A percentile compares a stretch with the other conserved stretches of the same genome.
Conservation (phyloP, 2,888 invertebrate species). For the Abrostola triplasia region DNA sequence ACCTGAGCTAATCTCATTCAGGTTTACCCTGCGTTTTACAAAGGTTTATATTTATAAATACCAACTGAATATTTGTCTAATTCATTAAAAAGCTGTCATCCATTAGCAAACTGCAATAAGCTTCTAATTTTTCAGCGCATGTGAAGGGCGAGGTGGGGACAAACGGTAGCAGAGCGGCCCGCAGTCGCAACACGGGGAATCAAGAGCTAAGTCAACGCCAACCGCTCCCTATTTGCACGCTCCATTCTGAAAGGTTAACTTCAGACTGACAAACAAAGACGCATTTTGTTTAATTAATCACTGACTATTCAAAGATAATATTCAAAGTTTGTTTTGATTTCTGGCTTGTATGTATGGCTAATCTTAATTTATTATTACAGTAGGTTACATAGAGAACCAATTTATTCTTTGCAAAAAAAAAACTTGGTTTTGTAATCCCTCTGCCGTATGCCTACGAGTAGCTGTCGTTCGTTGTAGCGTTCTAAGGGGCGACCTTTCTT, state of each 20-base stretch:
- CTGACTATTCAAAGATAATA: slow-evolving; percentile 13
- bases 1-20: too few relatives aligned
- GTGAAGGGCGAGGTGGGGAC: slow-evolving; percentile 40
- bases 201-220: slow-evolving; percentile 84
- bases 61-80: neutral
- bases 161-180: slow-evolving; percentile 61
- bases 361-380: too few relatives aligned
- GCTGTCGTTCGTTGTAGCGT: too few relatives aligned
- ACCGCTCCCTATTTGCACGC: slow-evolving; percentile 76
- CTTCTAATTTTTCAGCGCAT: slow-evolving; percentile 39
- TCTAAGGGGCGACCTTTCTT: too few relatives aligned
- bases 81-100: neutral
- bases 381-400: neutral
- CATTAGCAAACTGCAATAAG: slow-evolving; percentile 23
- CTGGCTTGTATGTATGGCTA: too few relatives aligned
- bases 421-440: too few relatives aligned
- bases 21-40: too few relatives aligned
- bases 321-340: slow-evolving; percentile 7
- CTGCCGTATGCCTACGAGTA: too few relatives aligned
- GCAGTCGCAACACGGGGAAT: slow-evolving; percentile 80
- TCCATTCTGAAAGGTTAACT: slow-evolving; percentile 76
- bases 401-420: too few relatives aligned
- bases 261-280: slow-evolving; percentile 48
- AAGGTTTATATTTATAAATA: too few relatives aligned
- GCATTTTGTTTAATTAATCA: slow-evolving; percentile 52